Conservation (phyloP, 2,113 vertebrate species). For the Pseudorhombus dupliciocellatus region DNA sequence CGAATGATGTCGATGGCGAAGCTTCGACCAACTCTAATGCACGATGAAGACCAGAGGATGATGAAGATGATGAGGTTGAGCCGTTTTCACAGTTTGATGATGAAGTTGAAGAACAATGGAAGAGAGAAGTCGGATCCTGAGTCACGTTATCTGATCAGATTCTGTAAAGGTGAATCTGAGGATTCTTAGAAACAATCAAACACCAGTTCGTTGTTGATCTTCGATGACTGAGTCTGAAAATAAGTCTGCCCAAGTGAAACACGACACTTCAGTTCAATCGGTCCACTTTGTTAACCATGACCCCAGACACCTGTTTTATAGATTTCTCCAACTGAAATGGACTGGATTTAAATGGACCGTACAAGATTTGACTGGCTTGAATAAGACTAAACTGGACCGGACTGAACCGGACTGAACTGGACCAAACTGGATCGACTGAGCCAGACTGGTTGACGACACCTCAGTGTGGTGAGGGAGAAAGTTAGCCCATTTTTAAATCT, state of each 20-base stretch:
- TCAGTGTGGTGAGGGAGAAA: no score
- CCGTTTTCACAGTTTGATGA: conserved; percentile 70
- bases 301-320: not conserved
- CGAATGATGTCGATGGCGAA: conserved; percentile 3
- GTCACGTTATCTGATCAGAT: no score
- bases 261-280: not conserved
- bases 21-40: not conserved
- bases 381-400: not conserved
- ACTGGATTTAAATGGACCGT: not conserved
- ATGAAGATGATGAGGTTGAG: conserved; percentile 48
- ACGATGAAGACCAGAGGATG: not conserved
- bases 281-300: not conserved
- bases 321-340: not conserved
- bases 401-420: no score
- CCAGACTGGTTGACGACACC: no score
- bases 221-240: no score
- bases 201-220: no score
- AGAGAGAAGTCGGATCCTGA: conserved; percentile 3
- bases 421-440: no score
- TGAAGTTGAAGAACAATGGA: conserved; percentile 25
- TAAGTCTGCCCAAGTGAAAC: not conserved
- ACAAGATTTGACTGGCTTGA: not conserved
- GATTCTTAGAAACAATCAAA: not conserved
- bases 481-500: no score
- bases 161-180: not conserved